Base-by-base conservation (phyloP, 2,888 invertebrate genomes). In the Synanthedon tipuliformis region DNA sequence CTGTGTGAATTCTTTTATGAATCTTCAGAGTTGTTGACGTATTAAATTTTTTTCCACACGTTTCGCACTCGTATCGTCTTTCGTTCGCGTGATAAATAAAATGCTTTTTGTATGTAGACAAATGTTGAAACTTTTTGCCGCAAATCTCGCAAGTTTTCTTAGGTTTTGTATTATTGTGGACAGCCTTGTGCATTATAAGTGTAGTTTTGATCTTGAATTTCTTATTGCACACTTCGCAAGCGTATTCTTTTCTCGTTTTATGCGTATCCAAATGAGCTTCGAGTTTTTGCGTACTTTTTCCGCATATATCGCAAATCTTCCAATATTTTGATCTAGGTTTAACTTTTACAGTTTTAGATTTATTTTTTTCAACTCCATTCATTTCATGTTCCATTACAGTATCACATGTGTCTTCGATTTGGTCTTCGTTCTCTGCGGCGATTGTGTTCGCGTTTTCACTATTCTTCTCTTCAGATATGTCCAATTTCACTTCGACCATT, bases 11-110 rank as follows among this genome's bases (percentile, higher is more conserved):
- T 51, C 88, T 73, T 51, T 76, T 73, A 55, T 90, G 90, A 0
- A 88, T 84, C 50, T 71, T 72, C 48, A 90, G 65, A 18, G 89
- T 88, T 52, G 89, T 89, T 27, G 81, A 63, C 3, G 89, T 88
- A 52, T 88, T 88, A 56, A 89, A 90, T 7, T 88, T 69, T 59
- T 89, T 89, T 1, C 88, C 87, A 56, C 89, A 89, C 0, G 88
- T 82, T 4, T 84, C 81, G 54, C 89, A 89, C 5, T 75, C 78
- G 60, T 78, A 85, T 48, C 85, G 88, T 61, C 88, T 78, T 59
- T 89, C 88, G 53, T 89, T 89, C 1, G 88, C 88, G 64, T 89
- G 89, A 56, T 87, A 88, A 1, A 84, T 78, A 55, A 76, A 82
- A 57, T 90, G 90, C 18, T 88, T 72, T 15, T 80, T 73, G 52